These are phyloP conservation scores for Channa striata DNA, from an alignment of 2,797 vertebrate genomes.

Conservation along the genomic window DNA sequence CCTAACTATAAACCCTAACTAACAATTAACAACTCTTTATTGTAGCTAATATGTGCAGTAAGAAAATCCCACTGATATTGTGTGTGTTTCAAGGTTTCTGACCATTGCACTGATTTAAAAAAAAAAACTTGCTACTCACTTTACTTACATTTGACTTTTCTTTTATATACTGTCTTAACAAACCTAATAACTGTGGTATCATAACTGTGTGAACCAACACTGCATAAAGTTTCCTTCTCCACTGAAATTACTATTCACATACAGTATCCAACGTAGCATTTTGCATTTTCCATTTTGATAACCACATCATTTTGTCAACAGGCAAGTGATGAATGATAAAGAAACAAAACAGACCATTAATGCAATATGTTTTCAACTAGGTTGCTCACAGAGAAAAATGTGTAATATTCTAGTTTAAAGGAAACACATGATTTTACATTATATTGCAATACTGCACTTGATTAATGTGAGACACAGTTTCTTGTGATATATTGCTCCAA, in stretches of 20 bases:
- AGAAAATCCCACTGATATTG: too few species aligned
- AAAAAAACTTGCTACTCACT: too few species aligned
- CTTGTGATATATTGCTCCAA: conserved; percentile 14
- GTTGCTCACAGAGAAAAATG: not conserved
- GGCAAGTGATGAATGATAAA: conserved; percentile 14
- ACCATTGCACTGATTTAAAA: too few species aligned
- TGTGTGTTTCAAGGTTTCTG: too few species aligned
- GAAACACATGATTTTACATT: conserved; percentile 21
- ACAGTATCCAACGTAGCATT: conserved; percentile 10
- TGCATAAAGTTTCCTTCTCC: conserved; percentile 10
- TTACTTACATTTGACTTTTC: too few species aligned
- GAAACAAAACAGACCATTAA: conserved; percentile 6
- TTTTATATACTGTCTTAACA: too few species aligned
- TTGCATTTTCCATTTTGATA: conserved; percentile 43
- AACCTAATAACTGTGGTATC: not conserved
- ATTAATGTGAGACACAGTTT: conserved; percentile 34
- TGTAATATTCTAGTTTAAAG: conserved; percentile 27
- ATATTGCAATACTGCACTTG: conserved; percentile 33
- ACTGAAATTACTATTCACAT: conserved; percentile 29
- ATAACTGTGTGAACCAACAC: not conserved
- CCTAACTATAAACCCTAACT: too few species aligned
- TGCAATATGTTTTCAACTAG: conserved; percentile 7
- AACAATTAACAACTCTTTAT: too few species aligned
- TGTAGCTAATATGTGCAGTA: too few species aligned
- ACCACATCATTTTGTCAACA: conserved; percentile 16